Evolutionary conservation across 1,140 invertebrate species (phyloP).

Genomic region (Mya arenaria): DNA sequence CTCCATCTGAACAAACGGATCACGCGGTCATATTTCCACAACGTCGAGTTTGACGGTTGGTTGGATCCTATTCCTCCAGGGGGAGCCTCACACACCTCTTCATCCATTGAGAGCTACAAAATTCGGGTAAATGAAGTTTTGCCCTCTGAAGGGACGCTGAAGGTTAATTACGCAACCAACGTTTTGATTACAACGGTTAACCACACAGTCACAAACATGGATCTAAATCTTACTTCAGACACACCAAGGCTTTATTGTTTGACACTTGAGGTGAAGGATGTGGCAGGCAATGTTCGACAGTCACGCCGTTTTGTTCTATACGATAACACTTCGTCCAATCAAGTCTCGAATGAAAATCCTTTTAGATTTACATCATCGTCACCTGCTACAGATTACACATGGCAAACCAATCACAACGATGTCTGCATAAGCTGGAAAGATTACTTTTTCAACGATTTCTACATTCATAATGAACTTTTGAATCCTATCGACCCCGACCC

Average conservation of each 20-base stretch:
- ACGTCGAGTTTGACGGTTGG: too few species aligned
- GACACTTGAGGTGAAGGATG: conserved; percentile 8
- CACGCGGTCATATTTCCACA: too few species aligned
- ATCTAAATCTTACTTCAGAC: background rate
- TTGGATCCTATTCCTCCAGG: too few species aligned
- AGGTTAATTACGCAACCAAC: too few species aligned
- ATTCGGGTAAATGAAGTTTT: too few species aligned
- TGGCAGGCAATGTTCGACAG: background rate
- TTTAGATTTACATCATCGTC: background rate
- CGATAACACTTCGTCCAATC: background rate
- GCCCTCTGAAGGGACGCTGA: too few species aligned
- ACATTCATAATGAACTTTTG: conserved; percentile 28
- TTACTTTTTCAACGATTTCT: background rate
- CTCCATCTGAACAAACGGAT: too few species aligned
- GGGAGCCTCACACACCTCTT: too few species aligned
- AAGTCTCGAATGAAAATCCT: background rate
- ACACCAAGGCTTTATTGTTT: background rate
- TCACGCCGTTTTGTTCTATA: conserved; percentile 8
- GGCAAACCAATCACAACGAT: conserved; percentile 3
- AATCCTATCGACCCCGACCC: conserved; percentile 30
- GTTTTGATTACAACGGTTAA: background rate
- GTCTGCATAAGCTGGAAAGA: conserved; percentile 13
- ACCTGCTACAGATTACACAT: background rate
- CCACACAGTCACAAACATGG: background rate
- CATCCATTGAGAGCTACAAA: too few species aligned